Evolutionary conservation across 2,113 vertebrate genomes (phyloP).

Genomic region (Halichoeres trimaculatus): DNA sequence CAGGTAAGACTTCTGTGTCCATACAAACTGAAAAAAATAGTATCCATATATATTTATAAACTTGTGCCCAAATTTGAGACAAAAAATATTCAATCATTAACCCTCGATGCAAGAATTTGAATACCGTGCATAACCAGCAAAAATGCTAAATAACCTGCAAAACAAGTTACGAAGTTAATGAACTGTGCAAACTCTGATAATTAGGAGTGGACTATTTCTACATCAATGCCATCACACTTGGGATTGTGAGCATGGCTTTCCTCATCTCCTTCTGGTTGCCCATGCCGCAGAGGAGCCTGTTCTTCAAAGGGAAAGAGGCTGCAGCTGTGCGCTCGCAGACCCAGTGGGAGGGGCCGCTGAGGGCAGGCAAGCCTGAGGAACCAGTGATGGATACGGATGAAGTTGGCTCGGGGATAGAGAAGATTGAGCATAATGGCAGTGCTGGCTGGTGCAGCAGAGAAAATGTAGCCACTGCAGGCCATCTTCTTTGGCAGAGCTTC

Average conservation of each 20-base stretch:
- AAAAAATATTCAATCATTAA: too few relatives aligned
- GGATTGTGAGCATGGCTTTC: constrained; percentile 71
- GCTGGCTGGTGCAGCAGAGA: constrained; percentile 53
- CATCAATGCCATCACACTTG: constrained; percentile 77
- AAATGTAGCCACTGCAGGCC: constrained; percentile 44
- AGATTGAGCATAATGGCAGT: constrained; percentile 16
- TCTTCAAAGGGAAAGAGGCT: constrained; percentile 66
- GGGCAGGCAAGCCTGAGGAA: background rate
- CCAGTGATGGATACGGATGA: constrained; percentile 40
- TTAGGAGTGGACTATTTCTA: constrained; percentile 76
- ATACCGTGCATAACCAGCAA: too few relatives aligned
- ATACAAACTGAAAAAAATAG: background rate
- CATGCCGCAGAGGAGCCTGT: constrained; percentile 74
- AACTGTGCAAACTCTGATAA: constrained; percentile 5
- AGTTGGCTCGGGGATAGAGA: constrained; percentile 23
- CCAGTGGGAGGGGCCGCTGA: constrained; percentile 25
- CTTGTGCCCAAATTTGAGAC: too few relatives aligned
- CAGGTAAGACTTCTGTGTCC: constrained; percentile 40
- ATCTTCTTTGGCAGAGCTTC: constrained; percentile 77
- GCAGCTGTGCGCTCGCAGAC: constrained; percentile 22
- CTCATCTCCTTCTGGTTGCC: constrained; percentile 75
- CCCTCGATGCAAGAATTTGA: too few relatives aligned
- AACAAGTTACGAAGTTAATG: background rate
- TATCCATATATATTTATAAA: too few relatives aligned
- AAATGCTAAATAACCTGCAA: background rate